These are phyloP conservation scores for Calephelis perditalis DNA, from an alignment of 2,888 invertebrate genomes.

Conservation along the genomic window DNA sequence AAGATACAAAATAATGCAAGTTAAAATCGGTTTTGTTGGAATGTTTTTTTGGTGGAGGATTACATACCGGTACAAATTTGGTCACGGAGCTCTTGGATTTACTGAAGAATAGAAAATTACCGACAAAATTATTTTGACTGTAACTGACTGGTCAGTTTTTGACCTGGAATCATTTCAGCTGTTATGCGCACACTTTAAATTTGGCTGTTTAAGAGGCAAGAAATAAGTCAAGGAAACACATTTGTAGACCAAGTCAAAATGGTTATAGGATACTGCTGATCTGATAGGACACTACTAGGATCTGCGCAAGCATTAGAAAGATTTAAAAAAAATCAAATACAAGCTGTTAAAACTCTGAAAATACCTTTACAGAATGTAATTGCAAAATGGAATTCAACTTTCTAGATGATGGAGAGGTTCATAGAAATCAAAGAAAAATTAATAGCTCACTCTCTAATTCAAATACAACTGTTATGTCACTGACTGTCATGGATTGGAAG, in stretches of 20 bases:
- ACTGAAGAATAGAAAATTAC: too few relatives aligned
- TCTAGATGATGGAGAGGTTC: constrained; percentile 24
- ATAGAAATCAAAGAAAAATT: constrained; percentile 20
- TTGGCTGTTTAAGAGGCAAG: constrained; percentile 7
- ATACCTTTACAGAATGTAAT: constrained; percentile 21
- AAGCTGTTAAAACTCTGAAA: constrained; percentile 18
- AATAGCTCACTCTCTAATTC: constrained; percentile 22
- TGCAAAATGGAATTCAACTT: constrained; percentile 23
- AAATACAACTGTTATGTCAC: constrained; percentile 14
- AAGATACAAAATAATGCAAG: too few relatives aligned
- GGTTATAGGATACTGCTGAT: constrained; percentile 15
- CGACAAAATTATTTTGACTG: too few relatives aligned
- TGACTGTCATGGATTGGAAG: constrained; percentile 15
- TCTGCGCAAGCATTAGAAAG: constrained; percentile 19
- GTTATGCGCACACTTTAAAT: constrained; percentile 15
- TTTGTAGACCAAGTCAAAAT: neutral
- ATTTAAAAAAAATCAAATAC: constrained; percentile 16
- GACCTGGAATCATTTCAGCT: constrained; percentile 22
- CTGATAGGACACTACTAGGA: neutral
- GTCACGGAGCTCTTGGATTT: too few relatives aligned
- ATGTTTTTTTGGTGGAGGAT: too few relatives aligned
- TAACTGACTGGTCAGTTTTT: neutral
- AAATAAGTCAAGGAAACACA: neutral
- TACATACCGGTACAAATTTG: too few relatives aligned
- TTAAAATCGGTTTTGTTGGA: too few relatives aligned